phyloP scores from a whole-genome alignment of 2,113 vertebrate species.

The Pluvianellus socialis region DNA sequence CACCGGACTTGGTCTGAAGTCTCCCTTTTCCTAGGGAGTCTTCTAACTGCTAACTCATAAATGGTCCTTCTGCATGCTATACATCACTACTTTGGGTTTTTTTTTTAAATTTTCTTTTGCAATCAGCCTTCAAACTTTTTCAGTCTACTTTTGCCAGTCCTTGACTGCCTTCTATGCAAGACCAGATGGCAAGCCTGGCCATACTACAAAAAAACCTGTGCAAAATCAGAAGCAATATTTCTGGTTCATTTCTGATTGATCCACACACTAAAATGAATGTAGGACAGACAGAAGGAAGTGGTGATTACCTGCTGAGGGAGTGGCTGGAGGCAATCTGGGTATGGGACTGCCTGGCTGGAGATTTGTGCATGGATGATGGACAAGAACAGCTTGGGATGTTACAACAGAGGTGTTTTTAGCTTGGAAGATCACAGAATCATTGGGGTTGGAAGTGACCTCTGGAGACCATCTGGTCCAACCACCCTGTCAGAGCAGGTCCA shows the following conservation, averaged over 20 bases:
- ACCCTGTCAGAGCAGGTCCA: too few relatives aligned
- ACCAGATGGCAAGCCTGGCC: neutral
- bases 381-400: neutral
- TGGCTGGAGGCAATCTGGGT: neutral
- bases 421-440: neutral
- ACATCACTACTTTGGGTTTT: neutral
- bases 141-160: neutral
- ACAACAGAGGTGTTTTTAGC: neutral
- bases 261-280: neutral
- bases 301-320: neutral
- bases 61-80: accelerated
- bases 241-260: neutral
- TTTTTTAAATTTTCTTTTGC: neutral
- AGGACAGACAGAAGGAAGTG: neutral
- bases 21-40: neutral
- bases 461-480: too few relatives aligned
- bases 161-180: neutral
- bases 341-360: neutral
- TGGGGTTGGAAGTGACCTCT: too few relatives aligned
- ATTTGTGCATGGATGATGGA: neutral
- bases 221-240: neutral
- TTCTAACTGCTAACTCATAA: neutral
- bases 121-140: neutral
- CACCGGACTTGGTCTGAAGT: neutral
- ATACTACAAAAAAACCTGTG: neutral